Percentiles rank a stretch among this genome's conserved stretches.
Evolutionary conservation across 2,888 invertebrate species (phyloP).

Genomic region (Rhopalosiphum nymphaeae): DNA sequence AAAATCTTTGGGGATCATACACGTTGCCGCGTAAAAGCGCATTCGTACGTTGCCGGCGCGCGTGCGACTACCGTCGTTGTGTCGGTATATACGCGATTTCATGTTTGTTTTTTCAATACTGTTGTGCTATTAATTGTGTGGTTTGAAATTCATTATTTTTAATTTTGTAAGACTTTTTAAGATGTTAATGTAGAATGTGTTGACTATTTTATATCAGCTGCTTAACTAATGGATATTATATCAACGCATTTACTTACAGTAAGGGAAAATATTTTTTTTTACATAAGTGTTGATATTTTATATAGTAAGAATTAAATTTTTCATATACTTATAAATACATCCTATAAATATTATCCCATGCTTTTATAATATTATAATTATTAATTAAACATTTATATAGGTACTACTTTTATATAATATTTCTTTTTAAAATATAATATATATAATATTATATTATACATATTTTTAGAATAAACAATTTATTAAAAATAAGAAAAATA

Average conservation of each 20-base stretch:
- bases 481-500: not conserved
- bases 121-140: not conserved
- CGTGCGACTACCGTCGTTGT: slow-evolving; percentile 41
- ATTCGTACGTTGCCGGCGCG: slow-evolving; percentile 49
- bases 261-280: not conserved
- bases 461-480: not conserved
- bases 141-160: not conserved
- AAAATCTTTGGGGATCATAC: slow-evolving; percentile 28
- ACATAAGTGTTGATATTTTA: not conserved
- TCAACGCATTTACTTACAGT: not conserved
- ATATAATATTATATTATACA: no score
- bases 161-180: not conserved
- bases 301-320: not conserved
- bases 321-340: not conserved
- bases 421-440: no score
- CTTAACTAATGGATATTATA: not conserved
- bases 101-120: not conserved
- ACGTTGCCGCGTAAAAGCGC: slow-evolving; percentile 53
- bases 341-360: no score
- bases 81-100: not conserved
- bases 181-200: not conserved
- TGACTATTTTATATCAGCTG: not conserved
- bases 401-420: no score
- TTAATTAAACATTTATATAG: no score
- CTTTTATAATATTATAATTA: no score